A percentile compares a stretch with the other conserved stretches of the same genome.
phyloP scores from a whole-genome alignment of 2,888 invertebrate genomes.

The Agrotis clavis region DNA sequence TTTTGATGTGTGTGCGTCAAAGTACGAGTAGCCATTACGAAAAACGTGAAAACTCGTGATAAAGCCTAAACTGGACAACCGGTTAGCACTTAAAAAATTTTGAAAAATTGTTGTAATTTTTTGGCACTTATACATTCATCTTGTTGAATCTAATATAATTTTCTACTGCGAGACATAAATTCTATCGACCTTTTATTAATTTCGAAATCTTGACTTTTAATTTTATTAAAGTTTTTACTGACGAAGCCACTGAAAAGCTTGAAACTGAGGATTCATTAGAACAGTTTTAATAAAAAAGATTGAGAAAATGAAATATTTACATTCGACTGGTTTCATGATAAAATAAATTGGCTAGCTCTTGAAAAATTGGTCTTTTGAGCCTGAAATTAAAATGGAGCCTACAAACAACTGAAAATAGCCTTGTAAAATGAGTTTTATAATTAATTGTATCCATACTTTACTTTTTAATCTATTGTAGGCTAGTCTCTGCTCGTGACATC shows the following conservation, averaged over 20 bases:
- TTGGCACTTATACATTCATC: constrained; percentile 1
- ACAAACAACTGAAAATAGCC: background rate
- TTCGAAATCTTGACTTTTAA: constrained; percentile 15
- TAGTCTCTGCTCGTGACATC: no score
- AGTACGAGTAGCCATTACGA: no score
- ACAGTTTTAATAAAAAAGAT: constrained; percentile 11
- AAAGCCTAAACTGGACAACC: no score
- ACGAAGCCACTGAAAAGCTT: background rate
- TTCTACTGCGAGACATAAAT: constrained; percentile 8
- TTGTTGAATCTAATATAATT: constrained; percentile 37
- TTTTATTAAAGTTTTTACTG: constrained; percentile 37
- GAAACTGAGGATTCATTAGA: constrained; percentile 23
- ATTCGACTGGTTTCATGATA: background rate
- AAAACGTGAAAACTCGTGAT: no score
- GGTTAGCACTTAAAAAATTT: no score
- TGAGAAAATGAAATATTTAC: background rate
- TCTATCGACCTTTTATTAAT: constrained; percentile 20
- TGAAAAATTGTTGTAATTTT: no score
- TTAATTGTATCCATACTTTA: background rate
- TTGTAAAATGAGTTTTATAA: background rate
- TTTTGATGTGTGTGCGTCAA: no score
- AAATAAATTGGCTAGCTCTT: background rate
- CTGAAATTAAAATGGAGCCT: background rate
- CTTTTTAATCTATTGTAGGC: no score
- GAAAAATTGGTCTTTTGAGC: background rate